These are phyloP conservation scores for Apostichopus japonicus DNA, from an alignment of 35 echinoderm and acorn worm species.

Conservation along the genomic window DNA sequence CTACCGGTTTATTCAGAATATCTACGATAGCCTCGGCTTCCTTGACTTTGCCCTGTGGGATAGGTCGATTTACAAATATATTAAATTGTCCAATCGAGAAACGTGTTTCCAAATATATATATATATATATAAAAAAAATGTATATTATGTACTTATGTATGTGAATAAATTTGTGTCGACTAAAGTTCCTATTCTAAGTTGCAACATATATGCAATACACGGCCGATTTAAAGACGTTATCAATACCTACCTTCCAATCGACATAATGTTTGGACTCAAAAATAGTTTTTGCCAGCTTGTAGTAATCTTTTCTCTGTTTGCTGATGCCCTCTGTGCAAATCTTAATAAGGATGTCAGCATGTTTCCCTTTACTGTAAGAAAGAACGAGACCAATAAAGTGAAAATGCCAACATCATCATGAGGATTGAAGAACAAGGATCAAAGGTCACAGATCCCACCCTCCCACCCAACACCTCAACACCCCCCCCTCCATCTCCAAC, in stretches of 20 bases:
- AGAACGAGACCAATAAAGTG: not conserved
- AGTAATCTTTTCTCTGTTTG: slow-evolving; percentile 49
- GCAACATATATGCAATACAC: too few relatives aligned
- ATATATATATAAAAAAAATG: too few relatives aligned
- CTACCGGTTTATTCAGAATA: slow-evolving; percentile 31
- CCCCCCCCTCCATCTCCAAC: too few relatives aligned
- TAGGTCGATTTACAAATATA: not conserved
- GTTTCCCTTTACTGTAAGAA: slow-evolving; percentile 36
- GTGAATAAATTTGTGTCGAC: too few relatives aligned
- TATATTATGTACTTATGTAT: too few relatives aligned
- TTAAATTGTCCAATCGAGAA: not conserved
- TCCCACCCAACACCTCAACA: too few relatives aligned
- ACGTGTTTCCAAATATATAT: too few relatives aligned
- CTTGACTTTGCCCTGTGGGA: slow-evolving; percentile 46
- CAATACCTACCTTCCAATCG: slow-evolving; percentile 69
- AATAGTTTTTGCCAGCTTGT: slow-evolving; percentile 42
- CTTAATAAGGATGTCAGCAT: slow-evolving; percentile 22
- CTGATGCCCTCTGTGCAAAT: slow-evolving; percentile 53
- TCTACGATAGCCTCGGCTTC: slow-evolving; percentile 58
- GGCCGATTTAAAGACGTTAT: too few relatives aligned
- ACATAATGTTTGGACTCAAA: slow-evolving; percentile 63
- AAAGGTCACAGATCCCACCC: too few relatives aligned
- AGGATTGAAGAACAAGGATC: too few relatives aligned
- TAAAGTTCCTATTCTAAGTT: too few relatives aligned
- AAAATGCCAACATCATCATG: not conserved